Base-by-base conservation (phyloP, 2,888 invertebrate species). In the Lasioglossum vierecki region DNA sequence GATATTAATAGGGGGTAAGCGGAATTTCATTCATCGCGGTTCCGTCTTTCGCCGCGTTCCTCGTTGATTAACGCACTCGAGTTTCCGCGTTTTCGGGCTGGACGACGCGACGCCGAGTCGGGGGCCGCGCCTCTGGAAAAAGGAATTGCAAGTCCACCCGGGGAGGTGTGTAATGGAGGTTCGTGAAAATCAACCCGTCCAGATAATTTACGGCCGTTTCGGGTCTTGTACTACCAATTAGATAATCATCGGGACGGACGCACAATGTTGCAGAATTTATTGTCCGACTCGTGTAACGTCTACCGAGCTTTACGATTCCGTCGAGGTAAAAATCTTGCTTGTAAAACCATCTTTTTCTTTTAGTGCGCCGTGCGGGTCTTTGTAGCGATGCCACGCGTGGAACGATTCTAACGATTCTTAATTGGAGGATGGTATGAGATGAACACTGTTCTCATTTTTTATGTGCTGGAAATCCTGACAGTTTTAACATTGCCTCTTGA, bases 1-100 rank as follows among this genome's bases (percentile, higher is more conserved):
- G 84, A 84, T 84, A 84, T 84, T 84, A 84, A 84, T 84, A 84
- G 84, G 84, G 66, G 71, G 84, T 72, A 53, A 84, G 71, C 84
- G 57, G 84, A 74, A 78, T 78, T 84, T 83, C 83, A 83, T 84
- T 84, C 83, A 83, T 77, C 53, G 77, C 74, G 57, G 84, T 77
- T 74, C 74, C 77, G 60, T 60, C 84, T 77, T 84, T 78, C 60
- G 35, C 74, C 60, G 41, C 60, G 53, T 74, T 70, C 74, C 84
- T 57, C 60, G 74, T 84, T 83, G 76, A 63, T 78, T 74, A 73
- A 60, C 76, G 74, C 39, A 11, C 35, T 57, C 74, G 57, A 39
- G 39, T 15, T 57, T 60, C 74, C 18, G 41, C 57, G n/a, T 44
- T 63, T 66, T 63, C 26, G 35, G 22, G 22, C 72, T 30, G 72